Percentiles rank a stretch among this genome's conserved stretches.
These are phyloP conservation scores for Drosophila trapezifrons DNA, from an alignment of 1,140 invertebrate species.

Conservation along the genomic window DNA sequence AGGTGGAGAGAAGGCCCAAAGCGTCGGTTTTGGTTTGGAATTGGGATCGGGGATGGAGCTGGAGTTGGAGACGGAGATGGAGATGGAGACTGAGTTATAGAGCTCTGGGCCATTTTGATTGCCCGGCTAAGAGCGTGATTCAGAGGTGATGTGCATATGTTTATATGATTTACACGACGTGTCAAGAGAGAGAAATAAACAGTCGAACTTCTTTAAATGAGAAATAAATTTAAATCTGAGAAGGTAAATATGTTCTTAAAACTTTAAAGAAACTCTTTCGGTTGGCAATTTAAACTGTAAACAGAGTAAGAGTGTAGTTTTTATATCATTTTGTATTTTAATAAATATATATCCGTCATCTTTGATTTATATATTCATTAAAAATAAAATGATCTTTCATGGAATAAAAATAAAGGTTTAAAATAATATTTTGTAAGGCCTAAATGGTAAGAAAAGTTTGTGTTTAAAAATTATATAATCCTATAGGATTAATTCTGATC, in stretches of 20 bases:
- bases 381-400: too few relatives aligned
- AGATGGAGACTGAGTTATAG: slow-evolving; percentile 23
- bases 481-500: background rate
- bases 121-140: slow-evolving; percentile 58
- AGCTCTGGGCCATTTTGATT: slow-evolving; percentile 58
- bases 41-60: background rate
- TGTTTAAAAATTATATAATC: background rate
- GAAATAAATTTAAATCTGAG: background rate
- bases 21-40: slow-evolving; percentile 1
- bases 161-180: slow-evolving; percentile 60
- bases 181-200: slow-evolving; percentile 19
- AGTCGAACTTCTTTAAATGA: background rate
- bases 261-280: too few relatives aligned
- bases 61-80: background rate
- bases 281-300: too few relatives aligned
- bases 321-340: background rate
- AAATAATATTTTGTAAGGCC: too few relatives aligned
- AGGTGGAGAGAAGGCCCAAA: slow-evolving; percentile 16
- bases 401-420: too few relatives aligned
- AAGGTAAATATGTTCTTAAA: background rate
- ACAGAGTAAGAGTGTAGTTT: background rate
- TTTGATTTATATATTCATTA: background rate
- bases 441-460: too few relatives aligned
- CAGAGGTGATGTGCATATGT: slow-evolving; percentile 57
- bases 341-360: background rate